phyloP scores from a whole-genome alignment of 2,888 invertebrate species.

The Heliconius sara region DNA sequence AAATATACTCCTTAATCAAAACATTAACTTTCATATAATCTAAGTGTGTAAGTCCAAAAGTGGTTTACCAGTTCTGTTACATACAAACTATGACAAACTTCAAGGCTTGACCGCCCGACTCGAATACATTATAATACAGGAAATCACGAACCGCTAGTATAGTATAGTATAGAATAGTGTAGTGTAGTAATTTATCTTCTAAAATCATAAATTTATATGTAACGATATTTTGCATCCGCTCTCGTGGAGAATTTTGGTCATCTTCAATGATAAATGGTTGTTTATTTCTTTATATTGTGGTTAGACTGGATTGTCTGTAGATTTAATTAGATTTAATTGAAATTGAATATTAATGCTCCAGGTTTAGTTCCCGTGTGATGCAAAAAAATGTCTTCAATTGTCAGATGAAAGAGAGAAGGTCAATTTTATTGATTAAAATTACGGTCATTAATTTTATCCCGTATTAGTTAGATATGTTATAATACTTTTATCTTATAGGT shows the following conservation, averaged over 20 bases:
- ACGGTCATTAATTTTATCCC: not conserved
- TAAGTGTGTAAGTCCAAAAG: not conserved
- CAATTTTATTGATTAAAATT: not conserved
- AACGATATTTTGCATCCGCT: slow-evolving; percentile 77
- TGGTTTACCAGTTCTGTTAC: slow-evolving; percentile 49
- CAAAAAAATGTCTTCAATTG: not conserved
- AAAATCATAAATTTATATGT: slow-evolving; percentile 75
- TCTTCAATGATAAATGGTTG: slow-evolving; percentile 33
- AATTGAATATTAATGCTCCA: not conserved
- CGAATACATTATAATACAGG: slow-evolving; percentile 80
- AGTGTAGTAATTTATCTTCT: slow-evolving; percentile 75
- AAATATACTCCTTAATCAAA: not conserved
- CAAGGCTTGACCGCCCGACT: slow-evolving; percentile 62
- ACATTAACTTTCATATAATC: not conserved
- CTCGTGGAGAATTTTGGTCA: slow-evolving; percentile 37
- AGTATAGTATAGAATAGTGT: not conserved
- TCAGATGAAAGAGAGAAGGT: not conserved
- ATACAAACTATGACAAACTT: slow-evolving; percentile 73
- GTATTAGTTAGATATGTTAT: not conserved
- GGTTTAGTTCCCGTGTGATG: not conserved
- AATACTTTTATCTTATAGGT: not conserved
- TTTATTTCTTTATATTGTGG: slow-evolving; percentile 27
- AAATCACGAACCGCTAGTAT: slow-evolving; percentile 72
- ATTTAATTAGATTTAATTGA: not conserved
- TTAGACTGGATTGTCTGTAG: slow-evolving; percentile 15